phyloP scores from a whole-genome alignment of 1,140 invertebrate species.

The Agrypnia vestita region DNA sequence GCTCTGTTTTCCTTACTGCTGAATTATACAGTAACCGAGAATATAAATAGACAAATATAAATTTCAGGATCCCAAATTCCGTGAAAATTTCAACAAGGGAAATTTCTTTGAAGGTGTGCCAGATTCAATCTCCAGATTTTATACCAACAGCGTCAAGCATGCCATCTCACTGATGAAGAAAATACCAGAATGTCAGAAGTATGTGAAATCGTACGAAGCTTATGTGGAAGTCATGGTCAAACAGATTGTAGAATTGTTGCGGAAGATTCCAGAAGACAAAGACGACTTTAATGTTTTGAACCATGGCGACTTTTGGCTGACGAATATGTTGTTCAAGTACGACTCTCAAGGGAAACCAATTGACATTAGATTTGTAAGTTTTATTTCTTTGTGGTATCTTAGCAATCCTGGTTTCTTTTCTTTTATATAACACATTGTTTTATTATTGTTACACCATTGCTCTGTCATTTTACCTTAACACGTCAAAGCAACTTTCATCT shows the following conservation, averaged over 20 bases:
- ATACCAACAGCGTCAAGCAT: slow-evolving; percentile 33
- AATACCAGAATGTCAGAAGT: slow-evolving; percentile 34
- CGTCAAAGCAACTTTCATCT: too few relatives aligned
- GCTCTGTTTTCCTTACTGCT: too few relatives aligned
- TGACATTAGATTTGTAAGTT: slow-evolving; percentile 74
- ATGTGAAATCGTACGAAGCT: slow-evolving; percentile 33
- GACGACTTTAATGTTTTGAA: slow-evolving; percentile 76
- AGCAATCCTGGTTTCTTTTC: too few relatives aligned
- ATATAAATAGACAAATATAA: too few relatives aligned
- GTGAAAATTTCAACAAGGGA: slow-evolving; percentile 63
- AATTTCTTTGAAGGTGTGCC: slow-evolving; percentile 63
- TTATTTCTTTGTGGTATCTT: not conserved
- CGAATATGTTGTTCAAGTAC: slow-evolving; percentile 80
- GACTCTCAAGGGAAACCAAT: slow-evolving; percentile 67
- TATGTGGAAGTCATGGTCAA: slow-evolving; percentile 49
- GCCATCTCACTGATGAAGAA: slow-evolving; percentile 52
- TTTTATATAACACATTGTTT: too few relatives aligned
- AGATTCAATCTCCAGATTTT: slow-evolving; percentile 54
- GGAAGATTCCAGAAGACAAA: slow-evolving; percentile 64
- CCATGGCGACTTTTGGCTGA: slow-evolving; percentile 80
- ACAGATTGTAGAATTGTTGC: slow-evolving; percentile 54
- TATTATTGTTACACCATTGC: too few relatives aligned
- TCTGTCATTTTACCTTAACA: too few relatives aligned
- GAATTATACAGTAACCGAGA: too few relatives aligned
- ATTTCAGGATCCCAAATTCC: slow-evolving; percentile 67